Percentiles rank a stretch among this genome's conserved stretches.
Conservation (phyloP, 2,113 vertebrate genomes). For the Pavo muticus region DNA sequence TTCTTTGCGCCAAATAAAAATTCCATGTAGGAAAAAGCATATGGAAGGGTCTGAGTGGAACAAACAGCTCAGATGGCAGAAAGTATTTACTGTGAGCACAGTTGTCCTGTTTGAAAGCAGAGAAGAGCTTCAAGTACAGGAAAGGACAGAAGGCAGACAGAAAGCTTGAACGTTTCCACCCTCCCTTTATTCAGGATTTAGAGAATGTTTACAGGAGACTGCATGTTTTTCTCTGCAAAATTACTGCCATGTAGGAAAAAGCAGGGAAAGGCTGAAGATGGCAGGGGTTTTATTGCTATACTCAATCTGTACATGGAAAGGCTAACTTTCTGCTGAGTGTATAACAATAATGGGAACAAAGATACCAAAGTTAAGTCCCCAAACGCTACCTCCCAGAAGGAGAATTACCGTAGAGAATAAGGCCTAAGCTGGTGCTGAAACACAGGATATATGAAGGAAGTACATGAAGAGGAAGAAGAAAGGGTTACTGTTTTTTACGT, state of each 20-base stretch:
- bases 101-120: not conserved
- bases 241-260: not conserved
- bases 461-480: not conserved
- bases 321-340: not conserved
- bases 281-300: not conserved
- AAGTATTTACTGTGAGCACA: not conserved
- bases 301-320: not conserved
- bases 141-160: not conserved
- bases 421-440: not conserved
- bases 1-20: constrained; percentile 32
- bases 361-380: not conserved
- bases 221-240: not conserved
- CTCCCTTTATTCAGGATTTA: constrained; percentile 40
- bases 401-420: not conserved
- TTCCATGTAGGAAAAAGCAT: not conserved
- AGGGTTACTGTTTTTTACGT: not conserved
- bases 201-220: constrained; percentile 38
- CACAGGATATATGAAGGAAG: not conserved
- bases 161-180: not conserved
- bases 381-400: not conserved
- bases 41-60: not conserved
- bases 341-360: not conserved
- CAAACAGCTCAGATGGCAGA: not conserved
- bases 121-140: not conserved
- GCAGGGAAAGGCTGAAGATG: not conserved